A percentile compares a stretch with the other conserved stretches of the same genome.
phyloP scores from a whole-genome alignment of 2,113 vertebrate genomes.

The Scomber scombrus region DNA sequence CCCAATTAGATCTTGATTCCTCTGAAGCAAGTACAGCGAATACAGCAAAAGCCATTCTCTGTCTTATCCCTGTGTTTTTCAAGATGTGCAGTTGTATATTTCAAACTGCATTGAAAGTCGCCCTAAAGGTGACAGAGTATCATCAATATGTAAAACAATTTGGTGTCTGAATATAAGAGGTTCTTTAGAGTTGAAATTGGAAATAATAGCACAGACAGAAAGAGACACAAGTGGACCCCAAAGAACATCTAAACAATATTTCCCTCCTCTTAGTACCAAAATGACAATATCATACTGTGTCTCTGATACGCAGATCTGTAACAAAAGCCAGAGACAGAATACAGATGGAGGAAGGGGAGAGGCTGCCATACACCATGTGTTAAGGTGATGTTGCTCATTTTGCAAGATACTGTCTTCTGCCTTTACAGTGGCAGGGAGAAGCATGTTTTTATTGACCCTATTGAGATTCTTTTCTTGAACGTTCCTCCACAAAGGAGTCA shows the following conservation, averaged over 20 bases:
- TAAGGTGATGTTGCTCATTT: background rate
- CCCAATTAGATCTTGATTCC: background rate
- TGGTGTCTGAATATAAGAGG: constrained; percentile 21
- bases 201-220: constrained; percentile 9
- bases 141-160: constrained; percentile 41
- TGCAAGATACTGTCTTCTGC: background rate
- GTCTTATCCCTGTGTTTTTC: background rate
- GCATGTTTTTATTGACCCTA: constrained; percentile 8
- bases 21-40: background rate
- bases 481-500: background rate
- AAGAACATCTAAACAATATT: constrained; percentile 39
- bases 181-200: constrained; percentile 22
- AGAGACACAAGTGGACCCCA: constrained; percentile 11
- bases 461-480: background rate
- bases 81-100: background rate
- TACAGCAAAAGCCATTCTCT: background rate
- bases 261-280: constrained; percentile 1
- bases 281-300: constrained; percentile 4
- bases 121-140: constrained; percentile 5
- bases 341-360: constrained; percentile 12
- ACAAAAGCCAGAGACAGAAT: constrained; percentile 16
- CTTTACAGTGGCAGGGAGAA: no score
- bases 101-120: background rate
- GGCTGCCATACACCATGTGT: background rate
- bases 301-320: constrained; percentile 8